phyloP scores from a whole-genome alignment of 2,113 vertebrate species.

The Ammospiza caudacuta region DNA sequence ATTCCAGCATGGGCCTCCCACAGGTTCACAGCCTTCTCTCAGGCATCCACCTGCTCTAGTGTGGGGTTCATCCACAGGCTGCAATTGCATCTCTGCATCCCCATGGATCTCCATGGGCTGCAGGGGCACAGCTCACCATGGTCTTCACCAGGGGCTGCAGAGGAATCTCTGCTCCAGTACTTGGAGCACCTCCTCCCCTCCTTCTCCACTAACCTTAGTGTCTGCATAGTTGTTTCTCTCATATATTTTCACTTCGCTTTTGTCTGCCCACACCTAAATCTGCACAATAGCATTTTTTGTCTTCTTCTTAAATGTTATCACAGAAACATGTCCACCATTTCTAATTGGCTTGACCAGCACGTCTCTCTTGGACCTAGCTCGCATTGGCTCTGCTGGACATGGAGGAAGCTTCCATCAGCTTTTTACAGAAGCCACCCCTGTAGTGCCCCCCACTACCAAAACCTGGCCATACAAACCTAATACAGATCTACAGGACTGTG shows the following conservation, averaged over 20 bases:
- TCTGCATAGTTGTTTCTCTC: neutral
- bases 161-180: neutral
- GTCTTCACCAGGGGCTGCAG: neutral
- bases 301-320: neutral
- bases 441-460: neutral
- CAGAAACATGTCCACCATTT: neutral
- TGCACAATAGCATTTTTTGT: neutral
- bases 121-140: neutral
- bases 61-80: neutral
- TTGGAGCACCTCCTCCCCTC: neutral
- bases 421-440: neutral
- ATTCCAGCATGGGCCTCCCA: neutral
- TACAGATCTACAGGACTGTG: neutral
- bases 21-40: neutral
- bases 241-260: neutral
- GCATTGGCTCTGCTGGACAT: neutral
- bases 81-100: neutral
- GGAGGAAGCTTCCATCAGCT: neutral
- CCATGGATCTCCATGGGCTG: neutral
- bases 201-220: neutral
- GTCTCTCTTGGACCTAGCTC: neutral
- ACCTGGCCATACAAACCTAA: neutral
- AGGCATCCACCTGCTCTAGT: neutral
- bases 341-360: neutral
- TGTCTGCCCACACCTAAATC: neutral